These are phyloP conservation scores for Charina bottae DNA, from an alignment of 2,113 vertebrate species.

Conservation along the genomic window DNA sequence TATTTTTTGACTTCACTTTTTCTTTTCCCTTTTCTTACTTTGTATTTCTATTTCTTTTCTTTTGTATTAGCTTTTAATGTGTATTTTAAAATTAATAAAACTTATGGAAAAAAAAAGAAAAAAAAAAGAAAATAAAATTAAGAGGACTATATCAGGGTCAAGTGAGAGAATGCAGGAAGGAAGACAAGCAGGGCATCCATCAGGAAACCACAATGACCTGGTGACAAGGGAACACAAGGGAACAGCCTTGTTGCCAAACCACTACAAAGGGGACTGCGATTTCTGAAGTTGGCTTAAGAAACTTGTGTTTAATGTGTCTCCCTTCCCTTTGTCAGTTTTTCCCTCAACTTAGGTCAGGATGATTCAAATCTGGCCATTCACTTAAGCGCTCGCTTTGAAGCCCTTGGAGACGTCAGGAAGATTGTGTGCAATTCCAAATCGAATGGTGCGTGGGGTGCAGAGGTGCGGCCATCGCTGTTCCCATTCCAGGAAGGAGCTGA, in stretches of 20 bases:
- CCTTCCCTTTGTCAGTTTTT: neutral
- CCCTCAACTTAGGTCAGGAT: neutral
- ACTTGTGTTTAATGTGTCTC: neutral
- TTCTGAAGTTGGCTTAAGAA: neutral
- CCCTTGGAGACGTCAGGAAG: neutral
- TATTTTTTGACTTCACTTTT: too few relatives aligned
- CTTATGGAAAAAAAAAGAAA: too few relatives aligned
- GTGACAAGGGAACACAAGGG: neutral
- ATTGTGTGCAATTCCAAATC: slow-evolving; percentile 11
- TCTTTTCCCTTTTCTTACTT: too few relatives aligned
- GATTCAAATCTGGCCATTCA: slow-evolving; percentile 2
- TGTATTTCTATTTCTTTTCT: too few relatives aligned
- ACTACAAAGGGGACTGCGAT: neutral
- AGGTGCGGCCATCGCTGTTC: neutral
- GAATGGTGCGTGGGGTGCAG: neutral
- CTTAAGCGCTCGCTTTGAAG: neutral
- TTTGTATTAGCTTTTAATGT: too few relatives aligned
- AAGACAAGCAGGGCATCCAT: neutral
- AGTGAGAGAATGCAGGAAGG: neutral
- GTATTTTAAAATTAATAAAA: too few relatives aligned
- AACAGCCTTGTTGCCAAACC: neutral
- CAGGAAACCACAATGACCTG: neutral
- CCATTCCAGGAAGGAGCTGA: slow-evolving; percentile 18
- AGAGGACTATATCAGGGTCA: neutral
- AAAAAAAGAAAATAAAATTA: too few relatives aligned